Evolutionary conservation across 2,797 vertebrate genomes (phyloP), one percentile per base, ranked within the genome.

Genomic region (Mionectes olivaceus): DNA sequence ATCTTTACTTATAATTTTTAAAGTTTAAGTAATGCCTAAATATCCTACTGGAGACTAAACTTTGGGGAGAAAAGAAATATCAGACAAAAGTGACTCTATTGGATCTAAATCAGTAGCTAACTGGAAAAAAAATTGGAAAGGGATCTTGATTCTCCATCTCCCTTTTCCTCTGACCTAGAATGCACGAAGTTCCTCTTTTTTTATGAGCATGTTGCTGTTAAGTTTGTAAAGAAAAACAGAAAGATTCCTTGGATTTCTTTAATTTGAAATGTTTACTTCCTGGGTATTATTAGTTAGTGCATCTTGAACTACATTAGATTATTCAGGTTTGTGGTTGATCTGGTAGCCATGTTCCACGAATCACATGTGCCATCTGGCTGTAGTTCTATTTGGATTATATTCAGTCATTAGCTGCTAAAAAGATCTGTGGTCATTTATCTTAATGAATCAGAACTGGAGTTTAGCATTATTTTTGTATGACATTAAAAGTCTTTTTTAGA

Each of bases 291-390:
- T 90, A 96, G 95, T 96, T 90, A 96, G 95, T 96, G 67, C n/a
- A 46, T 87, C 92, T 89, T 94, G 87, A 96, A 83, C 32, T 28
- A 39, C 11, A 28, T 87, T 53, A 39, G 47, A 47, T 73, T 69
- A 73, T 86, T 93, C 82, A 92, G 90, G 92, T 94, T 91, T 95
- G 95, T 94, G 83, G 94, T 92, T 94, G 95, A 75, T 96, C 90
- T 92, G 93, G 88, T 94, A 97, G 94, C 69, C 88, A 18, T 80
- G 82, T 87, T 94, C 89, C 75, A 47, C 52, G 89, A 90, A 91
- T 97, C 95, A 39, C 86, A 67, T 7, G 71, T 94, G 96, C 95
- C 95, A 94, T 96, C 96, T 96, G 97, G 96, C 96, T 94, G 33
- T 47, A n/a, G 50, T 90, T 97, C 95, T 91, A 85, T 74, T 96